A percentile compares a stretch with the other conserved stretches of the same genome.
Conservation (phyloP, 2,797 vertebrate species). For the Malacoctenus gilli region DNA sequence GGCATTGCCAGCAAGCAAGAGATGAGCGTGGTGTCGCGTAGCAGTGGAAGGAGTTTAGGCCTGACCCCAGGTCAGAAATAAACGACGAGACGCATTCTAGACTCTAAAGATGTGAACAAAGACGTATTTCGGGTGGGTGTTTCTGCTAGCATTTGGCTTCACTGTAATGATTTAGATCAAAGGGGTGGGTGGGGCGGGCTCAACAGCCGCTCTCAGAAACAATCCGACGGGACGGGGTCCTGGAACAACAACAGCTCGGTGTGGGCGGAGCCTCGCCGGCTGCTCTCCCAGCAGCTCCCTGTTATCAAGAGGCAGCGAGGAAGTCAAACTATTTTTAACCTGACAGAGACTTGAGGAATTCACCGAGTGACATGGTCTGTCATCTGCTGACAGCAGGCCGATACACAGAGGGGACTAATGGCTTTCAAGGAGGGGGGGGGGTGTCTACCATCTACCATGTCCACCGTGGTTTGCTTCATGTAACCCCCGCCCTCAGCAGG, state of each 20-base stretch:
- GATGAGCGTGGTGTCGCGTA: no score
- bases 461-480: slow-evolving; percentile 8
- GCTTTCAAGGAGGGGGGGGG: slow-evolving; percentile 32
- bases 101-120: no score
- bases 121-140: no score
- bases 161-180: no score
- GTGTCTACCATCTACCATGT: slow-evolving; percentile 22
- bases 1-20: no score
- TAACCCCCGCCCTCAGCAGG: slow-evolving; percentile 9
- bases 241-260: neutral
- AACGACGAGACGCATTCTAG: no score
- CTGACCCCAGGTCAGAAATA: no score
- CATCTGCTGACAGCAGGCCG: slow-evolving; percentile 29
- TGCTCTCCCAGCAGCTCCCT: slow-evolving; percentile 27
- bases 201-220: no score
- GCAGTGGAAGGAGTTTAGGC: no score
- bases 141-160: no score
- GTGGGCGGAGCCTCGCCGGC: neutral
- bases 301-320: slow-evolving; percentile 49
- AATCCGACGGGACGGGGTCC: no score
- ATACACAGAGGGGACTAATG: slow-evolving; percentile 18
- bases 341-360: slow-evolving; percentile 40
- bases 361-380: slow-evolving; percentile 33
- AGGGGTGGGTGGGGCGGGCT: no score
- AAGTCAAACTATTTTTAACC: slow-evolving; percentile 59